Conservation (phyloP, 30 jellyfish, hydroid and myxozoan genomes). For the Cassiopea andromeda region DNA sequence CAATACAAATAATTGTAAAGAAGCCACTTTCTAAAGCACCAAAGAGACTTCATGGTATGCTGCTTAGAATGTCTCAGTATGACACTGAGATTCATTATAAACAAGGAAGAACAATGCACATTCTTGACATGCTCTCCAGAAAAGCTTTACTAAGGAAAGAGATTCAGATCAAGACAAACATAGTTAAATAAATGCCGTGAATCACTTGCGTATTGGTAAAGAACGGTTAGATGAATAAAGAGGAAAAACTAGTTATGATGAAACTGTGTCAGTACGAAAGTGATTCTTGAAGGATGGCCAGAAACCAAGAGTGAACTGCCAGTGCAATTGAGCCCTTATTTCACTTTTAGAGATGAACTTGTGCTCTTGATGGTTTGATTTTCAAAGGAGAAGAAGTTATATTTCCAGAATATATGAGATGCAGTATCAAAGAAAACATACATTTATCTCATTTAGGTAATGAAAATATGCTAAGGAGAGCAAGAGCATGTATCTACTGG, state of each 20-base stretch:
- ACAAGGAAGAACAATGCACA: background rate
- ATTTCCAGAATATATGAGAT: background rate
- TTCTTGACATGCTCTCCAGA: conserved; percentile 14
- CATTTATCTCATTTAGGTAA: background rate
- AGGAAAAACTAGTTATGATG: conserved; percentile 21
- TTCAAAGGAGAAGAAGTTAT: background rate
- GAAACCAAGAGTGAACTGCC: background rate
- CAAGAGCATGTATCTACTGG: background rate
- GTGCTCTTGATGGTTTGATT: conserved; percentile 24
- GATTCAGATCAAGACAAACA: conserved; percentile 27
- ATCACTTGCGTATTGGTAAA: conserved; percentile 20
- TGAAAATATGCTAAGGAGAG: no score
- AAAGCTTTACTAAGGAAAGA: background rate
- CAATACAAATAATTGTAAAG: conserved; percentile 6
- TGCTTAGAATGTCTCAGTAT: background rate
- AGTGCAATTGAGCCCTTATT: background rate
- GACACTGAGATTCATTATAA: background rate
- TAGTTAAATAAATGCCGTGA: conserved; percentile 32
- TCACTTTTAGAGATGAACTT: conserved; percentile 37
- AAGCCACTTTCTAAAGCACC: background rate
- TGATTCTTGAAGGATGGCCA: no score
- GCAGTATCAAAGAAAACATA: background rate
- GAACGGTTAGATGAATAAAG: conserved; percentile 23
- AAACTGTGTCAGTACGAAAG: background rate
- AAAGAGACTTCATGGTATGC: background rate